Base-by-base conservation (phyloP, 2,113 vertebrate species). In the Archocentrus centrarchus region DNA sequence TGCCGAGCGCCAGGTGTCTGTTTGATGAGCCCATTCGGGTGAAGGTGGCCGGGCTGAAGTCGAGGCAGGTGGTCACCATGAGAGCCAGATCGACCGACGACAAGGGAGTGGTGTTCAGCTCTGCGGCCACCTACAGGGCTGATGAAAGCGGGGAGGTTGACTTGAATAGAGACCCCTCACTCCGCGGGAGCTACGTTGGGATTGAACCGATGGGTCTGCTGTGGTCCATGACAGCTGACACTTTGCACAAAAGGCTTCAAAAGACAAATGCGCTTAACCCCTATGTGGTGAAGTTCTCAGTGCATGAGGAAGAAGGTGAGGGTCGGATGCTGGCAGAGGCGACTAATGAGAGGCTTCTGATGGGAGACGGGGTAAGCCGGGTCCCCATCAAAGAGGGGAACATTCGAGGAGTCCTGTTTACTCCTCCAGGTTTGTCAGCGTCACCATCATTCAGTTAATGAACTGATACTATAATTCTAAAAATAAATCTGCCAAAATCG, bases 151-250 rank as follows among this genome's bases (percentile, higher is more conserved):
- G 93, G 37, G 78, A 91, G 75, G 24, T 94, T 2, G 79, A 93
- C 79, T 75, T 92, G 64, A 6, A 64, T 20, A 79, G 76, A 41
- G 85, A 93, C 79, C 58, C 89, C 44, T 86, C 93, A 1, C 89
- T 94, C 22, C 24, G 84, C 0, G 92, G 92, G 11, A 91, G 82
- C 78, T 94, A 93, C 10, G 75, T 55, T 0, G 93, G 92, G 1
- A 82, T 94, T 0, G 89, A 92, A 27, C 92, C 93, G 27, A 91
- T 89, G 91, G 93, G 92, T 61, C 87, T 92, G 82, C 66, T 94
- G 75, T 83, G 85, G 86, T 86, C 91, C 2, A 44, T 94, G 87
- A 87, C 2, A 37, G 1, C 24, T 24, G 24, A 24, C 24, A 24
- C 24, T 24, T 24, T 24, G 24, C 24, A 24, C 24, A 24, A 24